Base-by-base conservation (phyloP, 1,140 invertebrate species). In the Meloidogyne exigua region DNA sequence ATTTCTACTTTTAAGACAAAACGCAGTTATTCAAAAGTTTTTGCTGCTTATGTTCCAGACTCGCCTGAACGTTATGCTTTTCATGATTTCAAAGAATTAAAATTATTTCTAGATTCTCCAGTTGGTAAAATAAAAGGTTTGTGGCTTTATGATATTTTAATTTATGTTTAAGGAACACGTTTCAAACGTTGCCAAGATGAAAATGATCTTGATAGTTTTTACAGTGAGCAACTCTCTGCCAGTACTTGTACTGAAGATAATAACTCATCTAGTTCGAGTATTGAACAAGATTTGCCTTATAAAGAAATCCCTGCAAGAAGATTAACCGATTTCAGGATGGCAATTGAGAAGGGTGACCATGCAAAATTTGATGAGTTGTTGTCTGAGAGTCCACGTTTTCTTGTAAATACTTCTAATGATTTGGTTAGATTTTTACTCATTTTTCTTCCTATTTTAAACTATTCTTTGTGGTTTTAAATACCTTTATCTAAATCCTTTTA, bases 341-440 rank as follows among this genome's bases (percentile, higher is more conserved):
- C 71, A 11, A 73, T 73, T 23, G 44, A 73, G n/a, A 73, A 73
- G 28, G 26, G 42, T 10, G 57, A 73, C 28, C 36, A 23, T 36
- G 49, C 12, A 57, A 57, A 28, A 28, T 73, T 73, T 73, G 42
- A 63, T 21, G 44, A 73, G 11, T 32, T 73, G 26, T 4, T 73
- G 21, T 2, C 9, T 21, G 71, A 73, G 18, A 73, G 28, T 73
- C 71, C 71, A 10, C 71, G 71, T 26, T 73, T 73, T 73, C 49
- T 73, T 28, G 71, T 73, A 23, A 73, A 73, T 65, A 73, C 71
- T 13, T 73, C 71, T 36, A 73, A 73, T 28, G 71, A 73, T 73
- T 73, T 73, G 71, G 71, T 73, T 36, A 10, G 36, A 12, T 3
- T 57, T n/a, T 57, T 49, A 0, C 26, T 21, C 15, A 44, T 21